These are phyloP conservation scores for Suillia variegata DNA, from an alignment of 2,888 invertebrate species.

Conservation along the genomic window DNA sequence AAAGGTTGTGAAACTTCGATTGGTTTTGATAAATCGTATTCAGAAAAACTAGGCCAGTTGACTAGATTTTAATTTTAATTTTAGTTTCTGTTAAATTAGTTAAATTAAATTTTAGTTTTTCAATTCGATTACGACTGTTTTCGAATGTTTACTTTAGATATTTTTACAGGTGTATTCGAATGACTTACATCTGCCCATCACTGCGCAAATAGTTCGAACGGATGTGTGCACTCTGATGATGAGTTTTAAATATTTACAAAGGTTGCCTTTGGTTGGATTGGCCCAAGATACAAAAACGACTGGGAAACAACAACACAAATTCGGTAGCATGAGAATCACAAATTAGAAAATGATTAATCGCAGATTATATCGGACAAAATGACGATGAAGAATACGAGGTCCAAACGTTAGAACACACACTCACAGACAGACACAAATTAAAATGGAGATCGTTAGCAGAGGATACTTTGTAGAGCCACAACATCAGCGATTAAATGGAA, in stretches of 20 bases:
- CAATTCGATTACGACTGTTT: no score
- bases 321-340: conserved; percentile 31
- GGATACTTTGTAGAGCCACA: no score
- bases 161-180: background rate
- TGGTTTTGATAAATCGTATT: no score
- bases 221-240: background rate
- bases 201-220: background rate
- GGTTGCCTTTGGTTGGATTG: background rate
- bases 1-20: no score
- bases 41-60: no score
- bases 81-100: no score
- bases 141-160: no score
- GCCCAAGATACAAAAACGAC: no score
- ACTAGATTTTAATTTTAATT: no score
- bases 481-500: no score
- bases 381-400: background rate
- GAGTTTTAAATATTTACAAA: background rate
- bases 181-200: background rate
- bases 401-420: background rate
- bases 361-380: conserved; percentile 15
- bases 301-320: no score
- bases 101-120: no score
- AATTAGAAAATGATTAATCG: conserved; percentile 34
- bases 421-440: background rate
- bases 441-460: background rate